Conservation (phyloP, 2,888 invertebrate species). For the Patella ulyssiponensis region DNA sequence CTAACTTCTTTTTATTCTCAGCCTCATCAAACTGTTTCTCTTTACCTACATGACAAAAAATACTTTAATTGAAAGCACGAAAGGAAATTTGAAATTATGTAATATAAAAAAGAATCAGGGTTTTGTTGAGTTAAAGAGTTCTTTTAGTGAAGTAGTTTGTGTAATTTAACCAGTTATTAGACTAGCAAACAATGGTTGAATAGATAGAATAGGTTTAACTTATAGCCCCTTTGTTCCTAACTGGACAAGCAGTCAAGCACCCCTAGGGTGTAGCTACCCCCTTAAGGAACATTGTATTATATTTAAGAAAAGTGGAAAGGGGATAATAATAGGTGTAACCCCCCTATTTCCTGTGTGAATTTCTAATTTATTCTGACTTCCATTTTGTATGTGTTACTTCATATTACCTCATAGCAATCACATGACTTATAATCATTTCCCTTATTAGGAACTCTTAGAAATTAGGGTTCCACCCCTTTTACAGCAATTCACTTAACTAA, state of each 20-base stretch:
- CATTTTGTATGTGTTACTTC: neutral
- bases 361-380: neutral
- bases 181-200: neutral
- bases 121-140: neutral
- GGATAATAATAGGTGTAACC: conserved; percentile 3
- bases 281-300: neutral
- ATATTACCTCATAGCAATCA: neutral
- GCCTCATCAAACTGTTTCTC: neutral
- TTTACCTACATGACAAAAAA: neutral
- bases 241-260: neutral
- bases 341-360: conserved; percentile 10
- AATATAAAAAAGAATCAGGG: neutral
- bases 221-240: neutral
- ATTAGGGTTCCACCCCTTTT: too few relatives aligned
- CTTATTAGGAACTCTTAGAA: too few relatives aligned
- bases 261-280: neutral
- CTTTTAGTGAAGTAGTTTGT: neutral
- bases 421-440: neutral
- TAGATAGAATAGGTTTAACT: conserved; percentile 3
- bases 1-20: neutral
- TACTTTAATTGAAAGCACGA: neutral
- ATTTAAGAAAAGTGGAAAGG: neutral
- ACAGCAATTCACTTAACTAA: too few relatives aligned
- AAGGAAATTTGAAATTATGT: conserved; percentile 1
- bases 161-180: neutral